These are phyloP conservation scores for Eilema sororculum DNA, from an alignment of 2,888 invertebrate species.

Conservation along the genomic window DNA sequence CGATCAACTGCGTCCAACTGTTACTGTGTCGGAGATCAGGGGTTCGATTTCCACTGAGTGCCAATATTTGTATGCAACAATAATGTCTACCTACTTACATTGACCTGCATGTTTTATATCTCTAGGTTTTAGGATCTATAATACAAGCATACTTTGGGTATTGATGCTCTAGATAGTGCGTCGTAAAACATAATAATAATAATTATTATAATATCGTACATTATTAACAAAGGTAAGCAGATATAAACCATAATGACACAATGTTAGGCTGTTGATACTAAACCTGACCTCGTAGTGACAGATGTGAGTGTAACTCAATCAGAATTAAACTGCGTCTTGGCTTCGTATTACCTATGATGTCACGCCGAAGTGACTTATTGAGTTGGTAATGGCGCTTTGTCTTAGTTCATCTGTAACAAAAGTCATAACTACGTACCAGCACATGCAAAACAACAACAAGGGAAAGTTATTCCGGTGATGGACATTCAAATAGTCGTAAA, in stretches of 20 bases:
- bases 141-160: not conserved
- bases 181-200: not conserved
- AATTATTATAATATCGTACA: not conserved
- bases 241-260: not conserved
- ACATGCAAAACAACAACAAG: not conserved
- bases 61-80: not conserved
- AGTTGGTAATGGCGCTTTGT: slow-evolving; percentile 63
- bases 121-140: no score
- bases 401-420: slow-evolving; percentile 33
- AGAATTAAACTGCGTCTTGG: slow-evolving; percentile 18
- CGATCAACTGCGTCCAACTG: no score
- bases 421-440: slow-evolving; percentile 20
- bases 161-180: not conserved
- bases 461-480: not conserved
- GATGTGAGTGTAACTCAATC: slow-evolving; percentile 32
- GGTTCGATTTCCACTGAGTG: not conserved
- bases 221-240: not conserved
- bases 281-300: slow-evolving; percentile 1
- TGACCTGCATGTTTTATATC: no score
- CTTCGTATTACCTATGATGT: slow-evolving; percentile 42
- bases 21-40: not conserved
- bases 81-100: not conserved
- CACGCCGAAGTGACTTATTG: slow-evolving; percentile 51
- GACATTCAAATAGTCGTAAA: not conserved
- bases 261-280: not conserved